Evolutionary conservation across 23 tunicate genomes (phyloP).

Genomic region (Corella eumyota): DNA sequence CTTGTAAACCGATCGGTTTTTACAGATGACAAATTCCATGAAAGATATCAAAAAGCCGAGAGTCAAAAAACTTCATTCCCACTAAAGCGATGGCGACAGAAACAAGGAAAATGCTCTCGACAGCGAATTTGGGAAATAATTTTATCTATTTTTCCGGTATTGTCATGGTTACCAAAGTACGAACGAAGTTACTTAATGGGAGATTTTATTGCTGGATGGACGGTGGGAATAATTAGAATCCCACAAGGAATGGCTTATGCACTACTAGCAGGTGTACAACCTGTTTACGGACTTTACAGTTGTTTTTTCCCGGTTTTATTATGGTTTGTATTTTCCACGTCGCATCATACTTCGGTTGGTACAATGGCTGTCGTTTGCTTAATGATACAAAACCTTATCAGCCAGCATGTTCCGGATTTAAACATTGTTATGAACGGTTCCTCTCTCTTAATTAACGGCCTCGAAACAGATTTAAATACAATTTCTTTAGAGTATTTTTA

Average conservation of each 20-base stretch:
- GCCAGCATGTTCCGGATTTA: conserved; percentile 46
- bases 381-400: conserved; percentile 74
- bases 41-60: too few species aligned
- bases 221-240: conserved; percentile 90
- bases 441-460: conserved; percentile 16
- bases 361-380: conserved; percentile 93
- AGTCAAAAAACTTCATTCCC: too few species aligned
- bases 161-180: conserved; percentile 78
- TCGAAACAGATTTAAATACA: conserved; percentile 7
- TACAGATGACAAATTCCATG: too few species aligned
- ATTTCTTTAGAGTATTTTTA: conserved; percentile 17
- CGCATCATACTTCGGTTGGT: conserved; percentile 89
- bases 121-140: conserved; percentile 38
- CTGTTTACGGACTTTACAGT: conserved; percentile 92
- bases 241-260: conserved; percentile 99
- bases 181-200: conserved; percentile 61
- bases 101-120: too few species aligned
- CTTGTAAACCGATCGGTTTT: too few species aligned
- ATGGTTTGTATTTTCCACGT: conserved; percentile 89
- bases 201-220: conserved; percentile 78
- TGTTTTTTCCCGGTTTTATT: conserved; percentile 92
- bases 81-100: too few species aligned
- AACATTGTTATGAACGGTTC: conserved; percentile 14
- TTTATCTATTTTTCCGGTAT: conserved; percentile 57
- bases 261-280: conserved; percentile 78